phyloP scores from a whole-genome alignment of 2,888 invertebrate genomes.

The Drosophila dives region DNA sequence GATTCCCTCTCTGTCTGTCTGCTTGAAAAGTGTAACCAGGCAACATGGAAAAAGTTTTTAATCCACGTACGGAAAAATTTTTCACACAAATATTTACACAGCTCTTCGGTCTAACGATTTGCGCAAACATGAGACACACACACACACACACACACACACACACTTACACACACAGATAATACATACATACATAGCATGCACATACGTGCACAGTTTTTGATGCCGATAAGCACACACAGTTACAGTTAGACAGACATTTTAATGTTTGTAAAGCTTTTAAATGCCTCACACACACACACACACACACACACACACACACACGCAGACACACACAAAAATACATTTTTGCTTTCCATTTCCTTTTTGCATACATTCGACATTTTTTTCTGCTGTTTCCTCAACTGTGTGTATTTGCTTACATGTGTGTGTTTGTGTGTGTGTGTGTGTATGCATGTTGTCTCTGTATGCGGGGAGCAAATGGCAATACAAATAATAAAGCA shows the following conservation, averaged over 20 bases:
- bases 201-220: constrained; percentile 48
- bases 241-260: constrained; percentile 78
- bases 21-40: constrained; percentile 61
- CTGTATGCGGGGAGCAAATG: constrained; percentile 55
- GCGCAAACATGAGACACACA: constrained; percentile 71
- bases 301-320: constrained; percentile 73
- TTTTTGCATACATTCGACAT: constrained; percentile 46
- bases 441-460: constrained; percentile 9
- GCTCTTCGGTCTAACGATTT: constrained; percentile 81
- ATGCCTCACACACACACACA: constrained; percentile 73
- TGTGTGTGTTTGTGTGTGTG: constrained; percentile 3
- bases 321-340: constrained; percentile 66
- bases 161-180: constrained; percentile 10
- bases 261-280: constrained; percentile 80
- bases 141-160: constrained; percentile 42
- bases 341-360: constrained; percentile 61
- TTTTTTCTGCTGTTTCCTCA: constrained; percentile 17
- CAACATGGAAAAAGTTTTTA: constrained; percentile 77
- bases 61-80: constrained; percentile 80
- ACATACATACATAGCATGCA: constrained; percentile 27
- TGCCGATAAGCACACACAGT: constrained; percentile 55
- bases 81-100: constrained; percentile 81
- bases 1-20: constrained; percentile 32
- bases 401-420: neutral
- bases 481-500: constrained; percentile 77